Percentiles rank a stretch among this genome's conserved stretches.
Evolutionary conservation across 1,140 invertebrate species (phyloP).

Genomic region (Atta texana): DNA sequence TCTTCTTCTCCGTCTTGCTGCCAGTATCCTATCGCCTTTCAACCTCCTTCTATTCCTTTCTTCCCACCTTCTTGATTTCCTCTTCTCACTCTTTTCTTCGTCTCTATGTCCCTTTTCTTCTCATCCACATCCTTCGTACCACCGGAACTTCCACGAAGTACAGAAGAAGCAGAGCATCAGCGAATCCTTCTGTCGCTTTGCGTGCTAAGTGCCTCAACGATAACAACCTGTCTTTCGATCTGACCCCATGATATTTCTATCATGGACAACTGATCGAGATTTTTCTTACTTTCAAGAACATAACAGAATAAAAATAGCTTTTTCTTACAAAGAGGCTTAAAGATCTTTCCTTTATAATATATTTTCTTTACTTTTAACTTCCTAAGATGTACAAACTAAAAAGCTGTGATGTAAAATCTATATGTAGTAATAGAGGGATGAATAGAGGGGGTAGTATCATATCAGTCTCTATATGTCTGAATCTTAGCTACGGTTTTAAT

Average conservation of each 20-base stretch:
- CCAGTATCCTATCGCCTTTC: constrained; percentile 66
- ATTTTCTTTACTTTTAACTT: background rate
- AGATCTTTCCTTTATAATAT: background rate
- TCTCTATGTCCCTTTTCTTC: constrained; percentile 17
- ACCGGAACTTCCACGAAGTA: constrained; percentile 58
- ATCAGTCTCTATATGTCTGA: too few species aligned
- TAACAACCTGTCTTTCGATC: constrained; percentile 24
- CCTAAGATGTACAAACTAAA: background rate
- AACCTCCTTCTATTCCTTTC: constrained; percentile 6
- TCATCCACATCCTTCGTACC: constrained; percentile 24
- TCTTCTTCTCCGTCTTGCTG: constrained; percentile 51
- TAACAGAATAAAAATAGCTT: background rate
- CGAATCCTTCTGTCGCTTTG: constrained; percentile 24
- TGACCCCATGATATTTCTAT: constrained; percentile 52
- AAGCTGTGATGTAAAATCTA: background rate
- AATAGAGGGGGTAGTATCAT: too few species aligned
- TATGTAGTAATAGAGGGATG: too few species aligned
- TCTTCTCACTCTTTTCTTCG: background rate
- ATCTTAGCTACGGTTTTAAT: too few species aligned
- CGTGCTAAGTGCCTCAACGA: background rate
- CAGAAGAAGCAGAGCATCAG: constrained; percentile 56
- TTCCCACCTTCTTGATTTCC: constrained; percentile 42
- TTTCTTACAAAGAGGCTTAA: background rate
- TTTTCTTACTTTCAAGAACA: constrained; percentile 3
- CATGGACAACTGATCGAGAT: constrained; percentile 4